Evolutionary conservation across 2,113 vertebrate species (phyloP).

Genomic region (Hylia prasina): DNA sequence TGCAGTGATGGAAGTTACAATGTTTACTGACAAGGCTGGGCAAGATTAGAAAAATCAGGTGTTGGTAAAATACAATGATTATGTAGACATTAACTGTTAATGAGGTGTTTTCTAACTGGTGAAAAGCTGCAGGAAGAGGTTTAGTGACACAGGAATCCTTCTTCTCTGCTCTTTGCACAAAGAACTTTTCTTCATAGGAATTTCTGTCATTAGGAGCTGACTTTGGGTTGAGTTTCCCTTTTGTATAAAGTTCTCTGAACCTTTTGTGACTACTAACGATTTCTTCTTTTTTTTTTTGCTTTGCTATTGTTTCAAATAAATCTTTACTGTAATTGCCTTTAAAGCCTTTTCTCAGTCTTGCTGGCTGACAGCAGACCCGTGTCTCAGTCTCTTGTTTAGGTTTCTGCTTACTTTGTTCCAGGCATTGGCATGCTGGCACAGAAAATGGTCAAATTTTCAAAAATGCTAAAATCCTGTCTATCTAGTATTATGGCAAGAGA

Average conservation of each 20-base stretch:
- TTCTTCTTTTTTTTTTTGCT: neutral
- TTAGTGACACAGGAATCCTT: slow-evolving; percentile 30
- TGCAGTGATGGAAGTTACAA: neutral
- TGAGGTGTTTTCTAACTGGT: slow-evolving; percentile 48
- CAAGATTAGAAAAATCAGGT: slow-evolving; percentile 31
- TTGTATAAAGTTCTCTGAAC: neutral
- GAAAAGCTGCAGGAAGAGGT: slow-evolving; percentile 37
- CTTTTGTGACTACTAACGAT: neutral
- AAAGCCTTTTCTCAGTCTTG: neutral
- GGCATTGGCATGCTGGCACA: neutral
- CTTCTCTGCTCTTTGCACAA: neutral
- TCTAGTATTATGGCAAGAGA: neutral
- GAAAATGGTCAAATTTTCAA: neutral
- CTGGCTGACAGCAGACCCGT: neutral
- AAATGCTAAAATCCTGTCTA: neutral
- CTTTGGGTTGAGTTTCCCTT: neutral
- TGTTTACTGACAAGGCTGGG: neutral
- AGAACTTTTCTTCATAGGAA: neutral
- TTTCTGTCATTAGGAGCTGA: neutral
- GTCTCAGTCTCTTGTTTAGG: neutral
- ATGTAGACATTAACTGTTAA: slow-evolving; percentile 41
- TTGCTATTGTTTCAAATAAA: slow-evolving; percentile 4
- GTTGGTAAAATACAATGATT: slow-evolving; percentile 9
- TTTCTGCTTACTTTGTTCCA: neutral
- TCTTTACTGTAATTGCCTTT: neutral